Percentiles rank a stretch among this genome's conserved stretches.
Evolutionary conservation across 1,140 invertebrate species (phyloP).

Genomic region (Pinna nobilis): DNA sequence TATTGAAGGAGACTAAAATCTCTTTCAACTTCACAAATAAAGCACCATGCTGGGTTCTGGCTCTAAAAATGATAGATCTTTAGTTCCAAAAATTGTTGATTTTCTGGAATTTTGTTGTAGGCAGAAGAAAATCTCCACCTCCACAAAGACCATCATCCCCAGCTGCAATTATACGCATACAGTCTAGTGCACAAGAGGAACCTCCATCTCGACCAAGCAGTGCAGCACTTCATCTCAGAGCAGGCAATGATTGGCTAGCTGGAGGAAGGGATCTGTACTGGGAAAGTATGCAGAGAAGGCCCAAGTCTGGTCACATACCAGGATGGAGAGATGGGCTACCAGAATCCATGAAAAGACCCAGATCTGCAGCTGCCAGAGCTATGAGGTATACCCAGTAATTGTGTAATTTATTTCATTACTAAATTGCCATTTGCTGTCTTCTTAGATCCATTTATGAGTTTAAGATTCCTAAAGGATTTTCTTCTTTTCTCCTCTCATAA

Average conservation of each 20-base stretch:
- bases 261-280: conserved; percentile 69
- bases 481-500: no score
- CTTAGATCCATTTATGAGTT: no score
- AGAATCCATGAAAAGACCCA: conserved; percentile 54
- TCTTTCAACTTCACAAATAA: no score
- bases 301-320: conserved; percentile 66
- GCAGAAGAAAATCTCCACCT: conserved; percentile 49
- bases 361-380: conserved; percentile 57
- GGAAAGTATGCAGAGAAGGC: conserved; percentile 59
- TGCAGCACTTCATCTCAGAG: conserved; percentile 46
- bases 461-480: no score
- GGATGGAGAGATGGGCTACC: conserved; percentile 71
- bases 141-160: conserved; percentile 62
- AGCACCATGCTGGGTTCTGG: no score
- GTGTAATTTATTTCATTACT: no score
- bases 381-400: conserved; percentile 10
- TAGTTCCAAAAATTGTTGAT: no score
- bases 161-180: conserved; percentile 14
- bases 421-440: no score
- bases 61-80: no score
- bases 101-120: no score
- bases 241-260: conserved; percentile 64
- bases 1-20: no score
- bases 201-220: conserved; percentile 17
- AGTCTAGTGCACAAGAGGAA: conserved; percentile 17